These are phyloP conservation scores for Andrena fulva DNA, from an alignment of 2,888 invertebrate species.

Conservation along the genomic window DNA sequence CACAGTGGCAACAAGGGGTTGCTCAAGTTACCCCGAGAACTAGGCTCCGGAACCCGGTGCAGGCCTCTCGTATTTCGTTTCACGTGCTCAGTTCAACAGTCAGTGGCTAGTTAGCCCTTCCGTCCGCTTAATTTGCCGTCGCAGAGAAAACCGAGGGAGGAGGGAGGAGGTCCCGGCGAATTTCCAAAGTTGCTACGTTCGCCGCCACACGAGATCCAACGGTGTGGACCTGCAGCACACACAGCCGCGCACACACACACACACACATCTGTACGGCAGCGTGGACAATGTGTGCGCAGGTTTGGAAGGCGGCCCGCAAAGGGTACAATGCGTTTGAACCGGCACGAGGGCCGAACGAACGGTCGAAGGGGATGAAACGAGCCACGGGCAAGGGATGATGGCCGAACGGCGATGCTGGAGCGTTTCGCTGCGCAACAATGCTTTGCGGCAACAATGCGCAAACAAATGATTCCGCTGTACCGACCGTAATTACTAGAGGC, in stretches of 20 bases:
- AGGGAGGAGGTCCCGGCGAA: conserved; percentile 8
- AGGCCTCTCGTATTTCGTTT: not conserved
- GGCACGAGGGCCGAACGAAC: conserved; percentile 43
- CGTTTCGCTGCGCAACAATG: conserved; percentile 77
- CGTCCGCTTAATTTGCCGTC: conserved; percentile 56
- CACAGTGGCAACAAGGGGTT: not conserved
- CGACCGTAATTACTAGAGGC: conserved; percentile 79
- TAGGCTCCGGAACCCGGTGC: not conserved
- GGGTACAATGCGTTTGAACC: conserved; percentile 72
- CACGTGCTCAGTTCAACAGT: not conserved
- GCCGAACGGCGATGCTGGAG: conserved; percentile 66
- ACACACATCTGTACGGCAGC: not conserved
- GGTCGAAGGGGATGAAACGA: conserved; percentile 64
- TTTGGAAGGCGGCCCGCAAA: conserved; percentile 53
- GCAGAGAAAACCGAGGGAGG: conserved; percentile 17
- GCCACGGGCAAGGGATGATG: conserved; percentile 50
- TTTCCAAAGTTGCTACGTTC: conserved; percentile 53
- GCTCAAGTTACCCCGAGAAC: conserved; percentile 9
- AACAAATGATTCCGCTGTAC: conserved; percentile 81
- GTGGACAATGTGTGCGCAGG: too few relatives aligned
- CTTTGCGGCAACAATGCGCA: conserved; percentile 81
- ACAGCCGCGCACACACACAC: not conserved
- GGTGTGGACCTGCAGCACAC: not conserved
- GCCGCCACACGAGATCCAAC: conserved; percentile 4
- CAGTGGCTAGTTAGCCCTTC: conserved; percentile 35